These are phyloP conservation scores for Ladona fulva DNA, from an alignment of 1,140 invertebrate genomes.

Conservation along the genomic window DNA sequence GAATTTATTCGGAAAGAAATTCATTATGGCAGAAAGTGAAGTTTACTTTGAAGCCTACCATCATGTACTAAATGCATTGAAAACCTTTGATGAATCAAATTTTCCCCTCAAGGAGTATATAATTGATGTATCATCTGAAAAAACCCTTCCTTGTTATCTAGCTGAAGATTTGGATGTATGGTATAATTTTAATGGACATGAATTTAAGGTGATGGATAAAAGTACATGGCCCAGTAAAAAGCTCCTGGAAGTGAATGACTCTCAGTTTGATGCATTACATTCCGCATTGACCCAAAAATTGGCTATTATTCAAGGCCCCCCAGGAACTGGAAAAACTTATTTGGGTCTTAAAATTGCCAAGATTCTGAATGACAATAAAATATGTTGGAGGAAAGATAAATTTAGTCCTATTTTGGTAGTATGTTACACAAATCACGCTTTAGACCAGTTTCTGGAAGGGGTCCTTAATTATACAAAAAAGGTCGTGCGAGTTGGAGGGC, in stretches of 20 bases:
- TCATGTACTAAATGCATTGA: slow-evolving; percentile 26
- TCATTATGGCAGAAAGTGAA: slow-evolving; percentile 54
- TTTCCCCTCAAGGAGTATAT: slow-evolving; percentile 31
- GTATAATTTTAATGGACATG: slow-evolving; percentile 14
- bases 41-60: slow-evolving; percentile 30
- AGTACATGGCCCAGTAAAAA: slow-evolving; percentile 26
- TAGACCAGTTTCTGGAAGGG: slow-evolving; percentile 52
- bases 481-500: slow-evolving; percentile 41
- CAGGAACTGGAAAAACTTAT: slow-evolving; percentile 47
- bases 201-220: slow-evolving; percentile 22
- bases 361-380: slow-evolving; percentile 28
- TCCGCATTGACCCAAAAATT: slow-evolving; percentile 30
- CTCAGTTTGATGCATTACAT: slow-evolving; percentile 28
- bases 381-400: neutral
- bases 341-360: slow-evolving; percentile 35
- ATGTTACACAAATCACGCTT: slow-evolving; percentile 51
- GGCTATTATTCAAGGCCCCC: slow-evolving; percentile 49
- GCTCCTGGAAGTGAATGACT: slow-evolving; percentile 27
- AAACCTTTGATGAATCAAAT: slow-evolving; percentile 23
- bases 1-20: slow-evolving; percentile 34
- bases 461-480: slow-evolving; percentile 31
- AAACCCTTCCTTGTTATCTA: slow-evolving; percentile 22
- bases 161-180: neutral
- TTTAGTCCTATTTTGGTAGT: slow-evolving; percentile 43
- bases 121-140: slow-evolving; percentile 22